Conservation (phyloP, 2,113 vertebrate species). For the Aspiorhynchus laticeps region DNA sequence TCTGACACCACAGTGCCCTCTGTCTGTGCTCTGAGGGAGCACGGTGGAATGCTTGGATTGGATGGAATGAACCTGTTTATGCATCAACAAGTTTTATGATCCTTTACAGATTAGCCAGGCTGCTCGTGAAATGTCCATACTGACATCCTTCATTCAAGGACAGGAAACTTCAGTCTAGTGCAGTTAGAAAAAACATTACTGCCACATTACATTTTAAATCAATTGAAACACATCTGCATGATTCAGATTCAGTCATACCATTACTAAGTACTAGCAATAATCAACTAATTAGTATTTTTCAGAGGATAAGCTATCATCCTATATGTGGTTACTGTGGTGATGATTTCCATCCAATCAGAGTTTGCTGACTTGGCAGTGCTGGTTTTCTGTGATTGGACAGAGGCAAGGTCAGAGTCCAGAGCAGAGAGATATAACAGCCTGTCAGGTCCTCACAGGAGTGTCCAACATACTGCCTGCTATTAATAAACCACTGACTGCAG, state of each 20-base stretch:
- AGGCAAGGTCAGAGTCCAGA: conserved; percentile 54
- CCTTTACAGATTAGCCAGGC: conserved; percentile 54
- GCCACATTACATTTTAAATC: not conserved
- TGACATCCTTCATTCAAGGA: conserved; percentile 28
- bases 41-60: conserved; percentile 43
- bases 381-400: conserved; percentile 44
- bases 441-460: conserved; percentile 51
- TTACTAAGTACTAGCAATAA: not conserved
- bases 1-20: conserved; percentile 53
- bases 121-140: conserved; percentile 23
- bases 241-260: not conserved
- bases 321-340: not conserved
- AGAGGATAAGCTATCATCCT: not conserved
- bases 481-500: conserved; percentile 60
- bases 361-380: conserved; percentile 53
- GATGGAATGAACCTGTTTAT: conserved; percentile 52
- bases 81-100: conserved; percentile 56
- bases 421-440: conserved; percentile 38
- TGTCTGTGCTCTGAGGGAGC: conserved; percentile 20
- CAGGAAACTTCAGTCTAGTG: conserved; percentile 20
- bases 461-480: conserved; percentile 56
- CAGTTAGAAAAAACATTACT: conserved; percentile 1
- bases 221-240: not conserved
- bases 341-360: conserved; percentile 37
- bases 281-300: not conserved